Conservation (phyloP, 1,140 invertebrate genomes). For the Eueides isabella region DNA sequence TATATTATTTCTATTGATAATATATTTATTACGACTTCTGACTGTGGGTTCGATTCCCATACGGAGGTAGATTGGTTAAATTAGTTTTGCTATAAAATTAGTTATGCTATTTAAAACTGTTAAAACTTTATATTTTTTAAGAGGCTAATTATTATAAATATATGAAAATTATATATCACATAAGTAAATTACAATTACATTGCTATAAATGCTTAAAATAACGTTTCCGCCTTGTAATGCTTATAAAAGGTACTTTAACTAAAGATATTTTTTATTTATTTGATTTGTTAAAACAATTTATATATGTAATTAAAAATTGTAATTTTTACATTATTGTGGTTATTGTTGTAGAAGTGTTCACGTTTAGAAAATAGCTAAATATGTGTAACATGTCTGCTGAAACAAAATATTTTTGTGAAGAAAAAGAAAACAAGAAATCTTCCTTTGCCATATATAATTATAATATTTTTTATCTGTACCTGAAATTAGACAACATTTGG, state of each 20-base stretch:
- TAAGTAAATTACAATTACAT: not conserved
- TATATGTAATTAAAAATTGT: not conserved
- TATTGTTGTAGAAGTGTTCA: not conserved
- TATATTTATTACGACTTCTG: too few relatives aligned
- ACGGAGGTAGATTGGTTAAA: too few relatives aligned
- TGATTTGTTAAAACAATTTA: not conserved
- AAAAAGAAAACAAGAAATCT: not conserved
- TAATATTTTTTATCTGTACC: not conserved
- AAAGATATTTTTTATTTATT: not conserved
- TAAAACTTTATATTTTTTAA: not conserved
- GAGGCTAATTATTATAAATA: not conserved
- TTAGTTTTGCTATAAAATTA: too few relatives aligned
- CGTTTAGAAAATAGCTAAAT: conserved; percentile 19
- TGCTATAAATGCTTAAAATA: not conserved
- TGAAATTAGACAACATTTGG: not conserved
- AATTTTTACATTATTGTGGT: conserved; percentile 15
- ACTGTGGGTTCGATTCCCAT: too few relatives aligned
- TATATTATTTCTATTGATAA: too few relatives aligned
- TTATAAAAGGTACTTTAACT: not conserved
- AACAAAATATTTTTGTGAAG: too few relatives aligned
- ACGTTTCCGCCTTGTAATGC: not conserved
- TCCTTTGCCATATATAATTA: not conserved
- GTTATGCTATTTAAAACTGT: not conserved
- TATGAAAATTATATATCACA: not conserved
- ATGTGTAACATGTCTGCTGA: not conserved